Percentiles rank a stretch among this genome's conserved stretches.
These are phyloP conservation scores for Bothrops jararaca DNA, from an alignment of 2,113 vertebrate species.

Conservation along the genomic window DNA sequence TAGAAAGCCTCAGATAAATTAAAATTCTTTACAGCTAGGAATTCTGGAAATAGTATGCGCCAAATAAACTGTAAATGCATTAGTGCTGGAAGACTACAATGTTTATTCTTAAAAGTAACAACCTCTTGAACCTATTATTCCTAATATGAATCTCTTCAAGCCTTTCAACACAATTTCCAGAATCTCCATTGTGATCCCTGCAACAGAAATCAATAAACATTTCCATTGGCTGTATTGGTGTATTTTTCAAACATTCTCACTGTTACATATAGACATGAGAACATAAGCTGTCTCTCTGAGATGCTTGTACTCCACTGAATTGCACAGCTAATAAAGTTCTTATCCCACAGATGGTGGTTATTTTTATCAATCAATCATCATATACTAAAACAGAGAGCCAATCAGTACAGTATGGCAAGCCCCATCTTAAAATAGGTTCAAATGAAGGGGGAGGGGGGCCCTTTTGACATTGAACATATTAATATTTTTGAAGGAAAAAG, in stretches of 20 bases:
- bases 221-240: background rate
- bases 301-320: background rate
- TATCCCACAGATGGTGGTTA: background rate
- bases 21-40: background rate
- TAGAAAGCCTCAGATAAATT: background rate
- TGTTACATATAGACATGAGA: background rate
- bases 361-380: background rate
- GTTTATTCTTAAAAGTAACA: background rate
- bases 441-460: background rate
- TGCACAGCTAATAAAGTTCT: background rate
- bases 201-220: background rate
- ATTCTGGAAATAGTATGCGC: fast-evolving
- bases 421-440: background rate
- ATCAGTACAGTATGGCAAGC: background rate
- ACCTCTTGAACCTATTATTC: background rate
- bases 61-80: background rate
- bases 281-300: background rate
- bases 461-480: background rate
- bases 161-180: background rate
- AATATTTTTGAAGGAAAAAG: background rate
- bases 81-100: conserved; percentile 39
- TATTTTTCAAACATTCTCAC: background rate
- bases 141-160: background rate
- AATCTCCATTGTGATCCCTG: background rate
- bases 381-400: background rate